Evolutionary conservation across 2,797 vertebrate genomes (phyloP), one percentile per base, ranked within the genome.

Genomic region (Hoplostethus mediterraneus): DNA sequence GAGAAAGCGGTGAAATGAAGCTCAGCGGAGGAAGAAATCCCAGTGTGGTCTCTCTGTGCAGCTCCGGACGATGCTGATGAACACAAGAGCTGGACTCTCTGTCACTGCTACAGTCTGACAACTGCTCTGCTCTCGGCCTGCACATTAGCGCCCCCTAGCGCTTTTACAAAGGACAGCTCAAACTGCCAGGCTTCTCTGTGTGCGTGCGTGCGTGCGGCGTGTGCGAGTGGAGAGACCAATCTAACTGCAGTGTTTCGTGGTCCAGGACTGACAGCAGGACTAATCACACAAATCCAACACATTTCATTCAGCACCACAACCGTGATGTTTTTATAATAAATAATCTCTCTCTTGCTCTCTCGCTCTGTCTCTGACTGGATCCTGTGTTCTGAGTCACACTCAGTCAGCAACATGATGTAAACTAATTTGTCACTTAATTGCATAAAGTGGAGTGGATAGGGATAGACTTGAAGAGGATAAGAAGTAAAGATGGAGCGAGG

Each of bases 131-230:
- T 52, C 42, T 31, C 52, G 56, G 58, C 56, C 25, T 38, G 63
- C 75, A 81, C 70, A 76, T 75, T 11, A 89, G 90, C 88, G 90
- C 54, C 88, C 69, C 87, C 89, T 89, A 76, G 57, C 63, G 89
- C 1, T 0, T 0, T 53, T 17, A 4, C 14, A 33, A 17, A 65
- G 6, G 1, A 4, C 33, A 0, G 14, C 14, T 16, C 45, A 16
- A 47, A 13, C 13, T 47, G 45, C 13, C 14, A 12, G 13, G 6
- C 45, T 47, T 47, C 14, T 5, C 14, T 47, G 45, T 30, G 30
- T 28, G 57, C 28, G 31, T 2, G 14, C 8, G 21, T 9, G 31
- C 3, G 57, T 11, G 17, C n/a, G 28, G 17, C n/a, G 28, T n/a
- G 21, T 2, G 59, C 36, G 36, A 1, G 44, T 1, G 47, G 47